phyloP scores from a whole-genome alignment of 2,797 vertebrate genomes.

The Tragelaphus oryx region DNA sequence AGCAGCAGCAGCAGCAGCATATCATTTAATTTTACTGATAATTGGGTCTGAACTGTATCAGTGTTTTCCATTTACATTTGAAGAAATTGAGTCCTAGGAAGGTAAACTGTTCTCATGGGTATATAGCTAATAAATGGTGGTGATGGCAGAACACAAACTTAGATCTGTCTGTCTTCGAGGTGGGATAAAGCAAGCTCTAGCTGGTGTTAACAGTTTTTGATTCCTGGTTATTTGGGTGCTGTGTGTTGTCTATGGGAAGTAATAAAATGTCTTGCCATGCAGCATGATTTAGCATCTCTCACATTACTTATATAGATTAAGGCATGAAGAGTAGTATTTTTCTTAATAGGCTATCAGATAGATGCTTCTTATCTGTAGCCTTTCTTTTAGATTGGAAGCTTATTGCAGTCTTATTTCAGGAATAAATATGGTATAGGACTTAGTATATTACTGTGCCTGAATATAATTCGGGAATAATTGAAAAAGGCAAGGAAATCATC shows the following conservation, averaged over 20 bases:
- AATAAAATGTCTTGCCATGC: neutral
- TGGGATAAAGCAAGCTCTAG: neutral
- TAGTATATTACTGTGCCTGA: neutral
- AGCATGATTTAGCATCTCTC: neutral
- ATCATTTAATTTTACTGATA: neutral
- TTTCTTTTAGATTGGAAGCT: slow-evolving; percentile 40
- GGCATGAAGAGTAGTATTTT: neutral
- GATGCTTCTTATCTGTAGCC: neutral
- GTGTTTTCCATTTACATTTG: neutral
- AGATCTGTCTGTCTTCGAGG: neutral
- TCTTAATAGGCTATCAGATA: neutral
- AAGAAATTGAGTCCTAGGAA: neutral
- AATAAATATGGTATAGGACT: neutral
- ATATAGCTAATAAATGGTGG: neutral
- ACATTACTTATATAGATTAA: neutral
- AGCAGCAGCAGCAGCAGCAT: neutral
- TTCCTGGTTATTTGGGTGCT: neutral
- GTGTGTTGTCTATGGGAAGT: neutral
- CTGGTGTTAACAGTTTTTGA: neutral
- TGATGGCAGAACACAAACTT: neutral
- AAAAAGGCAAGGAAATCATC: slow-evolving; percentile 50
- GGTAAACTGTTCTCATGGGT: neutral
- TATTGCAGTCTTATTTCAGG: slow-evolving; percentile 1
- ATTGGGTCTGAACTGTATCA: neutral
- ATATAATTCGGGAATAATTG: slow-evolving; percentile 54